A percentile compares a stretch with the other conserved stretches of the same genome.
phyloP scores from a whole-genome alignment of 2,797 vertebrate species.

The Lepilemur septentrionalis region DNA sequence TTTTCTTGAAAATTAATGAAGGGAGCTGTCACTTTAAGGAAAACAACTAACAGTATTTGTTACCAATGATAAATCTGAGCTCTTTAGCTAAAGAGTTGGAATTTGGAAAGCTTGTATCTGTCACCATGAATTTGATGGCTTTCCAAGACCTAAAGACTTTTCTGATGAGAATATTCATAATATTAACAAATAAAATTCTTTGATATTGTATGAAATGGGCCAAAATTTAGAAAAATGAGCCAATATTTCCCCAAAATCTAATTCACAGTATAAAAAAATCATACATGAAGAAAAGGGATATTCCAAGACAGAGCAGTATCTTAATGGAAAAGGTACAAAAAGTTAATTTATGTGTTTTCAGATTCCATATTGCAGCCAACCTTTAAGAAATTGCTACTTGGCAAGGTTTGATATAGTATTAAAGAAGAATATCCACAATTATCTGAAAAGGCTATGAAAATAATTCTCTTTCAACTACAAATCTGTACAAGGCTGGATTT shows the following conservation, averaged over 20 bases:
- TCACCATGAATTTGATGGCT: not conserved
- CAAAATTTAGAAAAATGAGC: not conserved
- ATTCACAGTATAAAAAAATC: not conserved
- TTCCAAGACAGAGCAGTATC: not conserved
- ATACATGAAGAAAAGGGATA: not conserved
- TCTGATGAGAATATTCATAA: not conserved
- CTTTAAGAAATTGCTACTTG: not conserved
- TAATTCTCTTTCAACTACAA: not conserved
- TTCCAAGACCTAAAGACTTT: not conserved
- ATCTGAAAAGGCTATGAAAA: not conserved
- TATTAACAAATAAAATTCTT: not conserved
- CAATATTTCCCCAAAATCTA: not conserved
- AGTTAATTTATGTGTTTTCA: not conserved
- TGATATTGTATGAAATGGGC: not conserved
- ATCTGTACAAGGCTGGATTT: not conserved
- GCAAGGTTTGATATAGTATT: not conserved
- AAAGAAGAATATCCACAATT: not conserved
- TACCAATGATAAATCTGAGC: not conserved
- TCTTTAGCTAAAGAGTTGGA: not conserved
- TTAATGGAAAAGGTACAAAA: not conserved
- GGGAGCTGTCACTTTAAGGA: not conserved
- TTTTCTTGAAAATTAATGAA: conserved; percentile 11
- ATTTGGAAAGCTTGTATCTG: not conserved
- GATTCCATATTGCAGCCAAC: not conserved
- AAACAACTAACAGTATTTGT: not conserved